Base-by-base conservation (phyloP, 2,113 vertebrate species). In the Caracal caracal region DNA sequence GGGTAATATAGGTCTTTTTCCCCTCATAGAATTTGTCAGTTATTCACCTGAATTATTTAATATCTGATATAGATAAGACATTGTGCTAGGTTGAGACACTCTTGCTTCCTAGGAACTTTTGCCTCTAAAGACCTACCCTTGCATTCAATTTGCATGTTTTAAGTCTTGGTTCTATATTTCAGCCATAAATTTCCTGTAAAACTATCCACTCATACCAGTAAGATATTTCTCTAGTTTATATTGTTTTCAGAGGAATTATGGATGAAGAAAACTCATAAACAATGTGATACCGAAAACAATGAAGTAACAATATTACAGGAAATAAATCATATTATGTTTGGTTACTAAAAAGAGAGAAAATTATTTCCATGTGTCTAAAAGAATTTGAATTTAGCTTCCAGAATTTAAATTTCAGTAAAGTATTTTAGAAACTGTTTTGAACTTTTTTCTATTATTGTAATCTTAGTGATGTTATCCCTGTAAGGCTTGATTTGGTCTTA, bases 331-430 rank as follows among this genome's bases (percentile, higher is more conserved):
- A 28, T 17, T 90, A 88, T 81, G 26, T 95, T 95, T 93, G 43
- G 33, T 87, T 94, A 94, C 87, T 95, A 68, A 84, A 94, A 91
- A 79, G 59, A 96, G 91, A 97, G 89, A 98, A 98, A 98, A 98
- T 98, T 97, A 65, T 26, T 98, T 98, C 98, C 97, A 97, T 98
- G 94, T 98, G 96, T 90, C 65, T 90, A 96, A 97, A 97, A 93
- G 96, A 98, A 95, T 98, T 97, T 93, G 90, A 95, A 98, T 98
- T 97, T 96, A 94, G 88, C 97, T 95, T 94, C 95, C n/a, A 95
- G 95, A 98, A 98, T 98, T 98, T 96, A 97, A 96, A 97, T 96
- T 90, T 96, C 91, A 98, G 53, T 96, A 76, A 92, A 90, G 88
- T 89, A 30, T 75, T 98, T 96, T 85, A 65, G 19, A 95, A 86